Evolutionary conservation across 2,797 vertebrate species (phyloP).

Genomic region (Pogonophryne albipinna): DNA sequence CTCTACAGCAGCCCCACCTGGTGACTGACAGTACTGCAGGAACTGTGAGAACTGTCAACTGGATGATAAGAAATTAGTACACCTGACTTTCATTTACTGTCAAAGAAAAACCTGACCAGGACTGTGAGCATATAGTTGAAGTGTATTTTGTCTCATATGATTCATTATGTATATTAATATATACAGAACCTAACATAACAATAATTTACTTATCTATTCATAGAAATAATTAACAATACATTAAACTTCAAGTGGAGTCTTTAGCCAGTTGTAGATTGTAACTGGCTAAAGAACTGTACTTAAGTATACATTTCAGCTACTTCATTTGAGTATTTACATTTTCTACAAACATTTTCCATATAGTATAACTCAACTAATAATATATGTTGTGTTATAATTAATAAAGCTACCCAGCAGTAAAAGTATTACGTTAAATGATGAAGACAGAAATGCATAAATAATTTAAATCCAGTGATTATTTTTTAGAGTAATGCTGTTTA

Average conservation of each 20-base stretch:
- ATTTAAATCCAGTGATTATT: too few relatives aligned
- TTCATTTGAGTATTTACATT: neutral
- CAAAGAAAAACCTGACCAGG: neutral
- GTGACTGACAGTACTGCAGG: slow-evolving; percentile 49
- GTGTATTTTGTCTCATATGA: neutral
- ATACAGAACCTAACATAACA: neutral
- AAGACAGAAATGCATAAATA: too few relatives aligned
- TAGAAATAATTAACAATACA: too few relatives aligned
- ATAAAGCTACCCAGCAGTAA: too few relatives aligned
- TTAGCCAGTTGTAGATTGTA: neutral
- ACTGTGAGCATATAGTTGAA: neutral
- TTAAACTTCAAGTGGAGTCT: neutral
- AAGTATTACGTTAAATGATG: too few relatives aligned
- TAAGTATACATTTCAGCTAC: too few relatives aligned
- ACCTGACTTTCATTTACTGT: neutral
- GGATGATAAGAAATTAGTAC: too few relatives aligned
- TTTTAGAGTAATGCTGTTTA: neutral
- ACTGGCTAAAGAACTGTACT: too few relatives aligned
- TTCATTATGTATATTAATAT: neutral
- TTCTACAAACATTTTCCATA: neutral
- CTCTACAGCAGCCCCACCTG: slow-evolving; percentile 68
- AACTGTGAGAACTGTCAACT: neutral
- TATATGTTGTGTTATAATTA: too few relatives aligned
- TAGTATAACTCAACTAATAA: too few relatives aligned
- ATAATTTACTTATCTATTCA: neutral